Conservation (phyloP, 2,797 vertebrate species). For the Melanotaenia pygmaea region DNA sequence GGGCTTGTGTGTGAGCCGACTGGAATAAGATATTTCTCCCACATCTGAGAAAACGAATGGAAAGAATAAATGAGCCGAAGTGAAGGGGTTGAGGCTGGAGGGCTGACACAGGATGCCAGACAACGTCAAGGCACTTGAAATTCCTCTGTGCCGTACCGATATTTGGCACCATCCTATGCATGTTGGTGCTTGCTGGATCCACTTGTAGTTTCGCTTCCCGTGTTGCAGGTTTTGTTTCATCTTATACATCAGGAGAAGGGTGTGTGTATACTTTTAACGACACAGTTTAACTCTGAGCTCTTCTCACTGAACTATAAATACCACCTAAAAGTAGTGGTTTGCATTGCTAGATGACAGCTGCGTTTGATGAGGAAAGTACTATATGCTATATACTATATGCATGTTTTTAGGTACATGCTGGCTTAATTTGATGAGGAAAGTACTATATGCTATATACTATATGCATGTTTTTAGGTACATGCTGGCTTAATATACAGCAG, state of each 20-base stretch:
- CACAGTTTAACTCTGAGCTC: conserved; percentile 23
- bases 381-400: conserved; percentile 56
- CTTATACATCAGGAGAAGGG: conserved; percentile 23
- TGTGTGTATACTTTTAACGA: conserved; percentile 36
- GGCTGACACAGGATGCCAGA: conserved; percentile 53
- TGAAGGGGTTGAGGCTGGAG: conserved; percentile 46
- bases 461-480: conserved; percentile 66
- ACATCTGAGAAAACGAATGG: conserved; percentile 41
- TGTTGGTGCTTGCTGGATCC: conserved; percentile 52
- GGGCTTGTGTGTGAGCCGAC: conserved; percentile 4
- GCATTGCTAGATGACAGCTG: conserved; percentile 72
- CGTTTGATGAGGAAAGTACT: conserved; percentile 56
- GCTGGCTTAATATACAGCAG: conserved; percentile 53
- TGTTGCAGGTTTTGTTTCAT: conserved; percentile 33
- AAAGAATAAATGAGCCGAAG: conserved; percentile 46
- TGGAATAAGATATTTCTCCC: conserved; percentile 7
- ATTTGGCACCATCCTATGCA: conserved; percentile 39
- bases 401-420: conserved; percentile 63
- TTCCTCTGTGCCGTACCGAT: conserved; percentile 44
- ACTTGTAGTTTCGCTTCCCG: conserved; percentile 22
- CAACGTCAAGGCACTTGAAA: conserved; percentile 32
- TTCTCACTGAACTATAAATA: conserved; percentile 73
- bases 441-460: conserved; percentile 54
- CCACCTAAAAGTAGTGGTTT: conserved; percentile 67
- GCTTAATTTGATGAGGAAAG: conserved; percentile 55